Evolutionary conservation across 1,140 invertebrate species (phyloP).

Genomic region (Drosophila mojavensis): DNA sequence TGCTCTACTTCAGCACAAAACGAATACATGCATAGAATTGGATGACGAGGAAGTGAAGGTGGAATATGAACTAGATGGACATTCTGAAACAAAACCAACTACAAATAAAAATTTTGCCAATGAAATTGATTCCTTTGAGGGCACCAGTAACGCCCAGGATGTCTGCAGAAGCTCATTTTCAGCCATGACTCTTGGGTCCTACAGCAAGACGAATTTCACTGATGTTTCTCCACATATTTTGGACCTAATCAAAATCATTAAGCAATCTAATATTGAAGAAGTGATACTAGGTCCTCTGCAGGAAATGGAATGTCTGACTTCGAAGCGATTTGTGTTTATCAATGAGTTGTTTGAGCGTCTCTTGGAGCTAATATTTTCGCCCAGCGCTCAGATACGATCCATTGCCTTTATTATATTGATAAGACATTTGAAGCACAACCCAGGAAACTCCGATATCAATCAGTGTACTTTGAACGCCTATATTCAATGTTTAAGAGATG

Average conservation of each 20-base stretch:
- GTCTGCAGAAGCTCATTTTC: conserved; percentile 49
- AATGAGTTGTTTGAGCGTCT: conserved; percentile 88
- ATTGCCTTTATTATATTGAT: conserved; percentile 88
- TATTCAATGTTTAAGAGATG: conserved; percentile 91
- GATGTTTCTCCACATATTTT: conserved; percentile 83
- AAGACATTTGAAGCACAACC: conserved; percentile 88
- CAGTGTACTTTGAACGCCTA: conserved; percentile 89
- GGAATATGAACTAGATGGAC: conserved; percentile 80
- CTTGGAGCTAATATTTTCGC: conserved; percentile 87
- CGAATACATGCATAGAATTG: conserved; percentile 51
- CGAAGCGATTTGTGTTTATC: conserved; percentile 88
- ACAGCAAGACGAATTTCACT: conserved; percentile 56
- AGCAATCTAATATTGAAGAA: conserved; percentile 73
- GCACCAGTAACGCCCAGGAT: conserved; percentile 33
- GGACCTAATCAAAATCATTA: conserved; percentile 76
- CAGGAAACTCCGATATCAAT: conserved; percentile 84
- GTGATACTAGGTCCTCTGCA: conserved; percentile 88
- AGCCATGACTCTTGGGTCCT: conserved; percentile 55
- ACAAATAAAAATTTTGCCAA: conserved; percentile 36
- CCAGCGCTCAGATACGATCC: conserved; percentile 87
- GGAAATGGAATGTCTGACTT: conserved; percentile 90
- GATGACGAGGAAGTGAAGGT: conserved; percentile 76
- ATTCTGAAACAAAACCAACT: conserved; percentile 35
- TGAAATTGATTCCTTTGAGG: conserved; percentile 42
- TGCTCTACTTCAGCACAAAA: conserved; percentile 74